Conservation (phyloP, 2,797 vertebrate genomes). For the Lacerta agilis region DNA sequence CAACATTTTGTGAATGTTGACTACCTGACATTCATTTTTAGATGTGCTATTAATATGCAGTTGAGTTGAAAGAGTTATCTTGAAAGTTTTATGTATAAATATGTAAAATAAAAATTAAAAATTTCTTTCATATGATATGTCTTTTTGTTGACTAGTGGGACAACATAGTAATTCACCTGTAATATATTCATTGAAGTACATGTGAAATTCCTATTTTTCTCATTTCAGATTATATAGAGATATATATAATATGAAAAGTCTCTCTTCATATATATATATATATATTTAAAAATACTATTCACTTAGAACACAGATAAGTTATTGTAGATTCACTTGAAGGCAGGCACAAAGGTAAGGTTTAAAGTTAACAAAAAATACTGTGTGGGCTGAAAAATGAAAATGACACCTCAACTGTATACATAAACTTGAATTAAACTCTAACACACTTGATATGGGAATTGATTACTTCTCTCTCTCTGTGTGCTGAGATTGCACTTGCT, state of each 20-base stretch:
- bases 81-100: constrained; percentile 98
- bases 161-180: constrained; percentile 14
- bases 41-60: constrained; percentile 94
- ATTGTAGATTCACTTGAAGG: constrained; percentile 8
- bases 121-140: constrained; percentile 93
- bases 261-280: not conserved
- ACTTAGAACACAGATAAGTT: not conserved
- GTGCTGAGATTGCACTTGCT: rapidly evolving
- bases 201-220: not conserved
- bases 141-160: constrained; percentile 71
- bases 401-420: constrained; percentile 13
- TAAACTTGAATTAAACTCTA: constrained; percentile 5
- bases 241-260: constrained; percentile 17
- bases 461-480: too few relatives aligned
- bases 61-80: constrained; percentile 93
- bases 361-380: constrained; percentile 13
- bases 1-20: constrained; percentile 99
- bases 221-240: constrained; percentile 9
- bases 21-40: constrained; percentile 92
- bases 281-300: not conserved
- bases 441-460: not conserved
- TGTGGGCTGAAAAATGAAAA: constrained; percentile 26
- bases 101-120: constrained; percentile 99
- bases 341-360: not conserved
- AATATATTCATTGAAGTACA: not conserved